Evolutionary conservation across 1,140 invertebrate species (phyloP), one percentile per base, ranked within the genome.

Genomic region (Aphelenchoides avenae): DNA sequence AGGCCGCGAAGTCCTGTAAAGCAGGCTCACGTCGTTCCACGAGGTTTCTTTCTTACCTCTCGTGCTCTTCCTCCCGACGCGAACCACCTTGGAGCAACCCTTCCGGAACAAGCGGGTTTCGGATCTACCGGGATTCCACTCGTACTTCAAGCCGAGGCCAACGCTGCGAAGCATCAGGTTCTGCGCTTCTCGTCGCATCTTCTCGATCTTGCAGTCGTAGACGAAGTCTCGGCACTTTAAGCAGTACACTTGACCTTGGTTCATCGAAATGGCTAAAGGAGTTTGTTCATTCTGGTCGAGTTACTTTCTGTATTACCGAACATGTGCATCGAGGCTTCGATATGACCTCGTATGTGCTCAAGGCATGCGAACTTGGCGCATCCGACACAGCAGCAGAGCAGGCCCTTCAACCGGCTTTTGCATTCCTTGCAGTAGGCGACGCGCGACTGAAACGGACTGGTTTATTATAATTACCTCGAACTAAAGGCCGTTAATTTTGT

Each of bases 191-290:
- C 46, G 33, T 37, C 65, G 42, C 11, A 47, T 26, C 20, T 53
- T 58, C 22, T 85, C 84, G 27, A 84, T 66, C 22, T 84, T 81
- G 37, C 83, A 78, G 76, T 93, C 89, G 79, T 91, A 91, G 36
- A 94, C 86, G 77, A 92, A 93, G 79, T 95, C 91, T 44, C 85
- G 83, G 77, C 92, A 97, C 76, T 86, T 84, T 76, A 86, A 86
- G 80, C 92, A 97, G 78, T 87, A 87, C n/a, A 95, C 82, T 73
- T 88, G 86, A 40, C 91, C 91, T 79, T 89, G 89, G 31, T 83
- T 84, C 13, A 94, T 79, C 76, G 95, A 91, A 57, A 94, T 82
- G 53, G 88, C 81, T 80, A 61, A 26, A 78, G 15, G 27, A 11
- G 15, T 24, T 5, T 47, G 6, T 30, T 9, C 27, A 1, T 9